These are phyloP conservation scores for Astyanax mexicanus DNA, from an alignment of 2,797 vertebrate species.

Conservation along the genomic window DNA sequence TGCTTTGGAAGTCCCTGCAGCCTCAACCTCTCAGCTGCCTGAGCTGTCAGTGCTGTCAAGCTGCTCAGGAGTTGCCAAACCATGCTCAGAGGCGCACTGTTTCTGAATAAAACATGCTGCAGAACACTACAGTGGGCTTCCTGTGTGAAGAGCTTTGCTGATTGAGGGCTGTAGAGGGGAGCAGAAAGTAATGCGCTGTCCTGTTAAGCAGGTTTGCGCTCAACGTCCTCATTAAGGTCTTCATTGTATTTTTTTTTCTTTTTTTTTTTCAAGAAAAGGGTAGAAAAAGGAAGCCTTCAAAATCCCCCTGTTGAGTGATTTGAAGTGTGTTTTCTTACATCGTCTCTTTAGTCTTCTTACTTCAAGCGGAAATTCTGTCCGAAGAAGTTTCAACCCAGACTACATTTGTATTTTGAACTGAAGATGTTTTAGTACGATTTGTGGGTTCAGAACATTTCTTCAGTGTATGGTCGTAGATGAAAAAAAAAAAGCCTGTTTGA, in stretches of 20 bases:
- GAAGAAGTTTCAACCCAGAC: no score
- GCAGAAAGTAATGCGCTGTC: background rate
- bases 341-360: no score
- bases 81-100: slow-evolving; percentile 41
- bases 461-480: no score
- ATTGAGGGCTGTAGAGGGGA: background rate
- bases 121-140: background rate
- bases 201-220: background rate
- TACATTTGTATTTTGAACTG: no score
- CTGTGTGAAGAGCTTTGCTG: background rate
- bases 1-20: slow-evolving; percentile 29
- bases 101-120: slow-evolving; percentile 31
- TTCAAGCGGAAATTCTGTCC: no score
- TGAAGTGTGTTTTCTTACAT: no score
- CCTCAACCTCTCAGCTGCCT: slow-evolving; percentile 10
- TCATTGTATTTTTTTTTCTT: no score
- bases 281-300: background rate
- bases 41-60: slow-evolving; percentile 49
- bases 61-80: slow-evolving; percentile 35
- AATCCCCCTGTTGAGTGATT: no score
- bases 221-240: no score
- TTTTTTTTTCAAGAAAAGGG: background rate
- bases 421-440: no score
- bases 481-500: no score
- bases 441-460: no score